phyloP scores from a whole-genome alignment of 2,888 invertebrate genomes.

The Diplolepis rosae region DNA sequence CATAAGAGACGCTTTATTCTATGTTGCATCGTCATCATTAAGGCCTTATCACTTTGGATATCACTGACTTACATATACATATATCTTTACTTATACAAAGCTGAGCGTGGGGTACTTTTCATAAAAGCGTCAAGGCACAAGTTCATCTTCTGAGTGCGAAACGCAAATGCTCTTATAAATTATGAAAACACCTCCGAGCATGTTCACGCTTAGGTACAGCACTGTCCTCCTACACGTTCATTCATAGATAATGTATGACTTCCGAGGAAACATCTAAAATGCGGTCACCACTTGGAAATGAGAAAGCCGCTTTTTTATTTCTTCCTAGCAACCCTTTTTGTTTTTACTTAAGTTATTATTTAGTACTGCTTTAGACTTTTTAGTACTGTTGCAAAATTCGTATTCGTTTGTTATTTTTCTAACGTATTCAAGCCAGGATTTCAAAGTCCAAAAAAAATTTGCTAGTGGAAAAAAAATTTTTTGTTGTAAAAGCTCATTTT shows the following conservation, averaged over 20 bases:
- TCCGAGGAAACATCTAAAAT: constrained; percentile 9
- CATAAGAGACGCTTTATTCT: not conserved
- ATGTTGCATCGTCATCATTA: constrained; percentile 12
- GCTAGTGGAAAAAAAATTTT: too few species aligned
- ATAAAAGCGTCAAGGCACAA: not conserved
- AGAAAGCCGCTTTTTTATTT: too few species aligned
- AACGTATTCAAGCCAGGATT: too few species aligned
- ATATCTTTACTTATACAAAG: not conserved
- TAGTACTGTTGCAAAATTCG: too few species aligned
- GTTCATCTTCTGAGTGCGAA: not conserved
- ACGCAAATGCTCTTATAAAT: constrained; percentile 8
- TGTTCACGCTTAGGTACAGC: constrained; percentile 8
- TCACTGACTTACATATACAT: not conserved
- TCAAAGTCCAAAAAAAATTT: too few species aligned
- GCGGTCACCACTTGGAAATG: not conserved
- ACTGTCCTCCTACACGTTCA: constrained; percentile 24
- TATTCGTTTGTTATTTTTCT: too few species aligned
- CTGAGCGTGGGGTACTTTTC: not conserved
- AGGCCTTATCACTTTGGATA: not conserved
- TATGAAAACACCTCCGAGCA: constrained; percentile 12
- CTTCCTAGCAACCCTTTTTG: not conserved
- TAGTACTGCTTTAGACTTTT: too few species aligned
- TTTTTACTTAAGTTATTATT: too few species aligned
- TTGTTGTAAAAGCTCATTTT: too few species aligned
- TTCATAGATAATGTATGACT: constrained; percentile 24